Base-by-base conservation (phyloP, 35 echinoderm and acorn worm species). In the Heliocidaris erythrogramma region DNA sequence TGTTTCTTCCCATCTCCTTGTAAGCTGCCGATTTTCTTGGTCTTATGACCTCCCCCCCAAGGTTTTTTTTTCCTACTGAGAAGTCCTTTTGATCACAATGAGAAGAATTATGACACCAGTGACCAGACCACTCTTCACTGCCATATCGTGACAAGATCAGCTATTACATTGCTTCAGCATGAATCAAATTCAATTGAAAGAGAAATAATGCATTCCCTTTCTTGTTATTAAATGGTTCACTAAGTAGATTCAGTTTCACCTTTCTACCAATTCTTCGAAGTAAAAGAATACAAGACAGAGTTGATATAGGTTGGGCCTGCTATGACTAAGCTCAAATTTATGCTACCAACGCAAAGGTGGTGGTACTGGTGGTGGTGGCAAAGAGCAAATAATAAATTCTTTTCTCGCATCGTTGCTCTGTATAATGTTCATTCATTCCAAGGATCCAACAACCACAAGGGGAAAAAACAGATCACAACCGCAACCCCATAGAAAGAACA, bases 251-350 rank as follows among this genome's bases (percentile, higher is more conserved):
- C 65, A 21, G 65, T 78, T 21, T 78, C 65, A n/a, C 27, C 14
- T 27, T n/a, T 78, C 2, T 71, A 78, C 65, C 65, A 78, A 24
- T 27, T 21, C 21, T 78, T n/a, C 18, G 5, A 78, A 7, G 65
- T 21, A 78, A 78, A 78, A n/a, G 21, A 27, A 78, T n/a, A 78
- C 65, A 78, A 78, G 27, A 13, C 49, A 52, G 49, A 13, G 7
- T 52, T 52, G 49, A 52, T 9, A 5, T 2, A 56, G 52, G 10
- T 56, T 56, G 52, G 52, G 52, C 52, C 52, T 56, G 52, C 6
- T 78, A 78, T 78, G 65, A 78, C 65, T 78, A 78, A 78, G 65
- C 65, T n/a, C 65, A 78, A n/a, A 78, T 78, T 78, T 78, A 78
- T 78, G n/a, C 21, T 78, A 78, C 65, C 65, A 78, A 78, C 65